Percentiles rank a stretch among this genome's conserved stretches.
These are phyloP conservation scores for Hymenopus coronatus DNA, from an alignment of 2,888 invertebrate genomes.

Conservation along the genomic window DNA sequence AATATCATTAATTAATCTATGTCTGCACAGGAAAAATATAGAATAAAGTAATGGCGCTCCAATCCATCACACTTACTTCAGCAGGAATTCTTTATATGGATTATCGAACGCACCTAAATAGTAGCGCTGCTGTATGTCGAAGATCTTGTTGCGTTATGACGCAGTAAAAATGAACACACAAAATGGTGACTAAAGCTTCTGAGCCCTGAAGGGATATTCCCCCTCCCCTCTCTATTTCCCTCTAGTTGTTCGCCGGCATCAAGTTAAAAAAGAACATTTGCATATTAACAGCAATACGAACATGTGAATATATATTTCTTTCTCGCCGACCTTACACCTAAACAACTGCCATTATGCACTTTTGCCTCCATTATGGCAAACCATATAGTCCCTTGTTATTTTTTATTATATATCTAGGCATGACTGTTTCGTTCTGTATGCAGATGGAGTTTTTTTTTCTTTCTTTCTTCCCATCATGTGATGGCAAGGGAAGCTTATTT, in stretches of 20 bases:
- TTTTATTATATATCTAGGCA: neutral
- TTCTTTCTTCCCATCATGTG: neutral
- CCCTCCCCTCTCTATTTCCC: neutral
- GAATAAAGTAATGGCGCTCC: no score
- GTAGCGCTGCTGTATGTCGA: neutral
- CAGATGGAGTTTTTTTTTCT: neutral
- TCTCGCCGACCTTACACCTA: neutral
- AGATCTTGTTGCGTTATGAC: neutral
- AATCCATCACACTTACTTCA: no score
- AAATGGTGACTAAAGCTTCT: conserved; percentile 1
- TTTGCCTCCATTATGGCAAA: neutral
- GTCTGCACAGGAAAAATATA: no score
- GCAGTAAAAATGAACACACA: neutral
- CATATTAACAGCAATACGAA: neutral
- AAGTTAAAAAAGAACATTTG: neutral
- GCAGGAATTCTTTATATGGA: neutral
- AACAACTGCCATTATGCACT: neutral
- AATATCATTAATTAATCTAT: no score
- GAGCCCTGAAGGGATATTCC: conserved; percentile 3
- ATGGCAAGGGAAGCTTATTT: neutral
- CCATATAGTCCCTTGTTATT: neutral
- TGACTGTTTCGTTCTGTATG: neutral
- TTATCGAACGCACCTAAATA: neutral
- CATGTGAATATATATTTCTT: neutral
- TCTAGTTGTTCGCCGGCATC: neutral